Evolutionary conservation across 1,140 invertebrate species (phyloP).

Genomic region (Pseudomyrmex gracilis): DNA sequence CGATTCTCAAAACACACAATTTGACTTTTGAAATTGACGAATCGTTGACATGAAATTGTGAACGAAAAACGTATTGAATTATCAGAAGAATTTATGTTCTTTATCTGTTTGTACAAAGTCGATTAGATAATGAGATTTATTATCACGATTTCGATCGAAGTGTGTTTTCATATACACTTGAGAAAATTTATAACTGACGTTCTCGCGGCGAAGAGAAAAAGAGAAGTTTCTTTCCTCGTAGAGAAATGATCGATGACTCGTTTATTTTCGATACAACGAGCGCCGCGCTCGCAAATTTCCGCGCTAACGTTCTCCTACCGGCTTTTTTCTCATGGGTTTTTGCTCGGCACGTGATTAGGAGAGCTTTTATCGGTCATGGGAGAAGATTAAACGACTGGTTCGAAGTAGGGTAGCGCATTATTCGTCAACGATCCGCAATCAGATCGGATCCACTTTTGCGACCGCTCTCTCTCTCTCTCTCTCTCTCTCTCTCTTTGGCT

Average conservation of each 20-base stretch:
- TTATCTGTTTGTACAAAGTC: neutral
- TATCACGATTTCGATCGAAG: constrained; percentile 2
- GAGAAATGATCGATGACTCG: neutral
- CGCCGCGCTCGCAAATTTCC: neutral
- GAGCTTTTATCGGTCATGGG: neutral
- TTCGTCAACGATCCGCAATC: constrained; percentile 35
- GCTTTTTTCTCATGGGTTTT: neutral
- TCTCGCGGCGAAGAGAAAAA: constrained; percentile 1
- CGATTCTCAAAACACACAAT: neutral
- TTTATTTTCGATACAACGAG: neutral
- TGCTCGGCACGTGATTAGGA: constrained; percentile 11
- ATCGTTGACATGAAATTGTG: neutral
- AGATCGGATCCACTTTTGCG: constrained; percentile 35
- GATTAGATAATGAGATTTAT: neutral
- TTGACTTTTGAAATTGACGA: neutral
- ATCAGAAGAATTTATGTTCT: neutral
- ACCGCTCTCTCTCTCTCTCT: too few relatives aligned
- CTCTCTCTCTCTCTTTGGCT: too few relatives aligned
- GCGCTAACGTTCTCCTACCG: neutral
- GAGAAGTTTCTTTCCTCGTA: neutral
- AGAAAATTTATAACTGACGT: neutral
- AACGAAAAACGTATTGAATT: neutral
- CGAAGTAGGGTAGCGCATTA: neutral
- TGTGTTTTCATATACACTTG: too few relatives aligned
- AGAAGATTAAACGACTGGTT: neutral